phyloP scores from a whole-genome alignment of 2,797 vertebrate species.

The Cryptoblepharus egeriae region DNA sequence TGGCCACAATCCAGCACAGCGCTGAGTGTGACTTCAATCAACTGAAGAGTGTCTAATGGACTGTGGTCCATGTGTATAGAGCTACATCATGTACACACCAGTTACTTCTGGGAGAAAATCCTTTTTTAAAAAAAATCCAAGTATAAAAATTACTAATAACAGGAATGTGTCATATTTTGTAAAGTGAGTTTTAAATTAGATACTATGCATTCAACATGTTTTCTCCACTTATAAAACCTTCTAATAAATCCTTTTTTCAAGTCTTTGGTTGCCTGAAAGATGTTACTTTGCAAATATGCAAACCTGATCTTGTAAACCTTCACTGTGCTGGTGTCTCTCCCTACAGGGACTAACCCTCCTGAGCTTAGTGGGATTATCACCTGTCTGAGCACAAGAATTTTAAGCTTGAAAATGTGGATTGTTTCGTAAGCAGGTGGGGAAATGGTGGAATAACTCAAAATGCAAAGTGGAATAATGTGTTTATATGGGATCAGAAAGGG shows the following conservation, averaged over 20 bases:
- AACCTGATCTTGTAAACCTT: neutral
- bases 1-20: neutral
- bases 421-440: neutral
- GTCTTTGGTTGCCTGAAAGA: conserved; percentile 9
- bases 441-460: neutral
- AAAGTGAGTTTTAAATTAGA: neutral
- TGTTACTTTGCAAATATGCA: neutral
- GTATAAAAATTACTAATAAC: conserved; percentile 57
- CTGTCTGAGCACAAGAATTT: neutral
- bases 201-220: neutral
- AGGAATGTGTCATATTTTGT: conserved; percentile 23
- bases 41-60: neutral
- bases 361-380: neutral
- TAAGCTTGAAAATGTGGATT: neutral
- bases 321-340: neutral
- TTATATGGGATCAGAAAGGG: neutral
- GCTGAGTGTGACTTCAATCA: neutral
- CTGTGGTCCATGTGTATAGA: conserved; percentile 43
- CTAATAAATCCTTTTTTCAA: conserved; percentile 27
- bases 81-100: conserved; percentile 38
- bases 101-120: conserved; percentile 50
- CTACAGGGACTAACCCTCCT: neutral
- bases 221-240: neutral
- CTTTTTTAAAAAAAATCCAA: conserved; percentile 53
- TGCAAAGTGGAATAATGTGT: neutral